Conservation (phyloP, 2,888 invertebrate species). For the Leptogaster cylindrica region DNA sequence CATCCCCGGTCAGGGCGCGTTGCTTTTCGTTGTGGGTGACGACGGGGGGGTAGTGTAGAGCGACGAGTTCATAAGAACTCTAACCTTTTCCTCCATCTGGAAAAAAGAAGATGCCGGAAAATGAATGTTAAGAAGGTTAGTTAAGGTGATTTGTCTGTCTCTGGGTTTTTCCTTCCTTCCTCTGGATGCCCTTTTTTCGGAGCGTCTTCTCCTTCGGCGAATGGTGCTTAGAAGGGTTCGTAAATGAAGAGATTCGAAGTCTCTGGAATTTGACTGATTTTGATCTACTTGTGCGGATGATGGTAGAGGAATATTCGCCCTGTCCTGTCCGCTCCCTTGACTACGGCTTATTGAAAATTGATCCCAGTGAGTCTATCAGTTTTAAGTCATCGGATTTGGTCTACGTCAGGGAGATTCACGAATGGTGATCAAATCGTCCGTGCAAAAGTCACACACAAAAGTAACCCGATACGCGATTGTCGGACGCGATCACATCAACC, state of each 20-base stretch:
- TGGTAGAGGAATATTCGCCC: not conserved
- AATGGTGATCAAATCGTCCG: conserved; percentile 21
- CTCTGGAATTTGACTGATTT: conserved; percentile 36
- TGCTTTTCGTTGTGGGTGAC: not conserved
- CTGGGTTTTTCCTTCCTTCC: conserved; percentile 13
- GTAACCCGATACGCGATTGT: conserved; percentile 26
- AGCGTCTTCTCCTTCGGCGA: not conserved
- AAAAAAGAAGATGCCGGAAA: conserved; percentile 47
- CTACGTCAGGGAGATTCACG: not conserved
- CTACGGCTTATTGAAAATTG: conserved; percentile 21
- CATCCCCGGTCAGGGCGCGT: not conserved
- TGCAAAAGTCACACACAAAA: conserved; percentile 17
- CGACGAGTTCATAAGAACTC: conserved; percentile 46
- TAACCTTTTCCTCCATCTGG: conserved; percentile 42
- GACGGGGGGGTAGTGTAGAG: not conserved
- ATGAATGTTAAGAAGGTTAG: conserved; percentile 48
- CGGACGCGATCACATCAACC: conserved; percentile 33
- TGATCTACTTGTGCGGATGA: not conserved
- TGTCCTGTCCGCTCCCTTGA: not conserved
- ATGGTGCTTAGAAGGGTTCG: conserved; percentile 9
- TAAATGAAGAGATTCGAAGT: conserved; percentile 35
- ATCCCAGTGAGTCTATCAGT: conserved; percentile 26
- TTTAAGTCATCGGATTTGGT: conserved; percentile 24
- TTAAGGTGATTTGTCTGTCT: conserved; percentile 48
- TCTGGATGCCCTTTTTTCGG: not conserved